Evolutionary conservation across 2,113 vertebrate genomes (phyloP).

Genomic region (Emydocephalus ijimae): DNA sequence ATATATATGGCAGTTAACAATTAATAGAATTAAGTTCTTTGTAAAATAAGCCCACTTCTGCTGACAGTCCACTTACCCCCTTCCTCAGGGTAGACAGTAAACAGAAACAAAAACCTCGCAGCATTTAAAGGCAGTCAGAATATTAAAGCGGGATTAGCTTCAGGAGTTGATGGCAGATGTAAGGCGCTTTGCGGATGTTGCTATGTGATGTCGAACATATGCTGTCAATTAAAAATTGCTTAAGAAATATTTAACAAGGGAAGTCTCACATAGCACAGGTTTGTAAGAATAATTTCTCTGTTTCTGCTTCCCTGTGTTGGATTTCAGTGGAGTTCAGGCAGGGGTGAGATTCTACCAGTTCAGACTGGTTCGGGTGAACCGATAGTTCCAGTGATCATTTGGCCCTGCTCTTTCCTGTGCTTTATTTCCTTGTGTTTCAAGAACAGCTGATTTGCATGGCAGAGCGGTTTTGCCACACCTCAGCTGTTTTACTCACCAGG

Average conservation of each 20-base stretch:
- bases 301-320: constrained; percentile 46
- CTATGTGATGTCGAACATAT: constrained; percentile 68
- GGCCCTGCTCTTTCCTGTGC: too few species aligned
- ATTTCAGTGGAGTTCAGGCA: constrained; percentile 41
- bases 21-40: constrained; percentile 52
- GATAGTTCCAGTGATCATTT: too few species aligned
- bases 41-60: constrained; percentile 39
- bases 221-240: constrained; percentile 73
- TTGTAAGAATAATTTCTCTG: constrained; percentile 56
- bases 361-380: too few species aligned
- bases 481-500: too few species aligned
- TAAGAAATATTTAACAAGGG: constrained; percentile 71
- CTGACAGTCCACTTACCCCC: constrained; percentile 32
- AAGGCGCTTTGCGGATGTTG: constrained; percentile 60
- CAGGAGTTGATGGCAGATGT: constrained; percentile 63
- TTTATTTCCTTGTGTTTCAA: too few species aligned
- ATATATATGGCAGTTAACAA: constrained; percentile 22
- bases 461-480: too few species aligned
- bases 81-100: background rate
- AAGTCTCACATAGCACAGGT: constrained; percentile 52
- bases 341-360: too few species aligned
- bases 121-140: constrained; percentile 51
- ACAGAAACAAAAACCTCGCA: constrained; percentile 60
- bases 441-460: too few species aligned
- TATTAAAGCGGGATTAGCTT: constrained; percentile 62